These are phyloP conservation scores for Sebastes steindachneri DNA, from an alignment of 2,797 vertebrate species.

Conservation along the genomic window DNA sequence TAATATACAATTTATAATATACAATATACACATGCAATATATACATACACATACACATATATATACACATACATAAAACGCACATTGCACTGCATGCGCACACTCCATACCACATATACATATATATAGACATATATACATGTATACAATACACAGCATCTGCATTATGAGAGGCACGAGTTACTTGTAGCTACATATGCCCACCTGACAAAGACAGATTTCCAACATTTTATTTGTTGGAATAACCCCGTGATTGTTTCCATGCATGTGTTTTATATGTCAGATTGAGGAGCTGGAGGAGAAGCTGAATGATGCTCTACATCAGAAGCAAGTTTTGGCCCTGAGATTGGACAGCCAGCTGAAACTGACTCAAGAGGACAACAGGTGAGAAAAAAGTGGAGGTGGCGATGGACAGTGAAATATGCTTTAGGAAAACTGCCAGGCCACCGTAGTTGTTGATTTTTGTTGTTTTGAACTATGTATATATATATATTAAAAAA, in stretches of 20 bases:
- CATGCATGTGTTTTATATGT: not conserved
- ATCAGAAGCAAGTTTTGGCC: constrained; percentile 92
- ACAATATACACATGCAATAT: too few relatives aligned
- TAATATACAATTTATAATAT: too few relatives aligned
- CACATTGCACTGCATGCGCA: too few relatives aligned
- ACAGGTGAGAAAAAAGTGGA: constrained; percentile 80
- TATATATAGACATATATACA: too few relatives aligned
- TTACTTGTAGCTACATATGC: not conserved
- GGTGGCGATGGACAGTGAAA: too few relatives aligned
- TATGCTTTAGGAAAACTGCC: not conserved
- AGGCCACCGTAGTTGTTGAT: not conserved
- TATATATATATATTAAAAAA: not conserved
- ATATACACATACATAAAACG: accelerated
- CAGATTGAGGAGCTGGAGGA: constrained; percentile 96
- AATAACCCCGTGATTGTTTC: not conserved
- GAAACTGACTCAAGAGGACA: constrained; percentile 93
- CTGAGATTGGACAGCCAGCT: constrained; percentile 92
- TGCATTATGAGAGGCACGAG: not conserved
- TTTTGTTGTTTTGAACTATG: not conserved
- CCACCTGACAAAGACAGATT: not conserved
- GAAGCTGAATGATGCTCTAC: constrained; percentile 91
- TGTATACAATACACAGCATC: too few relatives aligned
- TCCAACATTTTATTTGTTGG: not conserved
- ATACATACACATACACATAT: too few relatives aligned
- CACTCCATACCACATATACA: too few relatives aligned